phyloP scores from a whole-genome alignment of 1,140 invertebrate genomes.

The Atopsyche davidsoni region DNA sequence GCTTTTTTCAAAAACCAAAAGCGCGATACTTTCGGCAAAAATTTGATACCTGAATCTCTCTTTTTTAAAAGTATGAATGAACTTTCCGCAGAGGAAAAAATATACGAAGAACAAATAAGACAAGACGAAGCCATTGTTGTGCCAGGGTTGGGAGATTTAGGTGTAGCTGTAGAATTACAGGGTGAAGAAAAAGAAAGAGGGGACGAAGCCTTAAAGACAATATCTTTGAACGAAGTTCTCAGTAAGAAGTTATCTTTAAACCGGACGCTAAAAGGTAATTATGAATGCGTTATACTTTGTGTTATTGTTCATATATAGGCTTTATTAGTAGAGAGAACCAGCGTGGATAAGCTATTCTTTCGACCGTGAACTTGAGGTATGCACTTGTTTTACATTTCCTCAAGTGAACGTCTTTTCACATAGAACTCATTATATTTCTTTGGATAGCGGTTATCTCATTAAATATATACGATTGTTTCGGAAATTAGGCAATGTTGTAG shows the following conservation, averaged over 20 bases:
- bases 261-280: slow-evolving; percentile 43
- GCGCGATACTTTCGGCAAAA: slow-evolving; percentile 1
- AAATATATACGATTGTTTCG: no score
- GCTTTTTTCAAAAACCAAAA: slow-evolving; percentile 11
- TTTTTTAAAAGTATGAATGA: background rate
- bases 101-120: slow-evolving; percentile 18
- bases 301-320: no score
- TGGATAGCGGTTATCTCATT: no score
- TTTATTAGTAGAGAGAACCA: no score
- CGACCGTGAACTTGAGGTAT: no score
- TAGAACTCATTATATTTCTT: no score
- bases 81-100: slow-evolving; percentile 9
- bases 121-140: slow-evolving; percentile 33
- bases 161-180: slow-evolving; percentile 53
- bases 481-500: no score
- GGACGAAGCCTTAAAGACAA: slow-evolving; percentile 62
- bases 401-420: no score
- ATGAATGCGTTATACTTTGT: no score
- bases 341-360: no score
- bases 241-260: slow-evolving; percentile 76
- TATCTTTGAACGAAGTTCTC: slow-evolving; percentile 75
- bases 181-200: slow-evolving; percentile 53
- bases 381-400: no score
- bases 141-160: slow-evolving; percentile 56
- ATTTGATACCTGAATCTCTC: background rate